Evolutionary conservation across 2,113 vertebrate genomes (phyloP).

Genomic region (Bucco capensis): DNA sequence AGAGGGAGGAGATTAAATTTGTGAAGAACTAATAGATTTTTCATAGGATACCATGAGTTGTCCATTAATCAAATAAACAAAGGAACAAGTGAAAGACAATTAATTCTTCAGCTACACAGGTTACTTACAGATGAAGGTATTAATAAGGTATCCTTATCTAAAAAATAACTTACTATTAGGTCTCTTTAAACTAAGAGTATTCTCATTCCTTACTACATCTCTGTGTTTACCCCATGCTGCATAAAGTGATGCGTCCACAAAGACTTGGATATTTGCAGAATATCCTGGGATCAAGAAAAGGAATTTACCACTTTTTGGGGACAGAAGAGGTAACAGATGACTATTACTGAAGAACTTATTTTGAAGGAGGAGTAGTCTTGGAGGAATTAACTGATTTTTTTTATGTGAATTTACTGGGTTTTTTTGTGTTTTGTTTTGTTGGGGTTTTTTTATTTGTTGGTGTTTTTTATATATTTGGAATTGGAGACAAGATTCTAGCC

Average conservation of each 20-base stretch:
- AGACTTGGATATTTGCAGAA: neutral
- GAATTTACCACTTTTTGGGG: neutral
- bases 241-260: fast-evolving
- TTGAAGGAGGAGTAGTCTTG: neutral
- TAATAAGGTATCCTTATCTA: neutral
- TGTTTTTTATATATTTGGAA: neutral
- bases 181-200: neutral
- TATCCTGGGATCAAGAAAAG: neutral
- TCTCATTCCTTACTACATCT: neutral
- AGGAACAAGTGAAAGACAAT: neutral
- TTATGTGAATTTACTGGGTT: neutral
- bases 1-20: neutral
- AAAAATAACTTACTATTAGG: neutral
- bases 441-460: neutral
- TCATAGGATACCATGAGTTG: neutral
- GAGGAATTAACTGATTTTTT: too few relatives aligned
- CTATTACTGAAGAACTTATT: neutral
- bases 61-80: neutral
- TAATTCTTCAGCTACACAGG: neutral
- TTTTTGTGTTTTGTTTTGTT: too few relatives aligned
- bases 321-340: neutral
- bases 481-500: neutral
- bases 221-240: neutral
- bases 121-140: neutral
- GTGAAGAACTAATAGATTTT: neutral